phyloP scores from a whole-genome alignment of 2,888 invertebrate genomes.

The Sphinx pinastri region DNA sequence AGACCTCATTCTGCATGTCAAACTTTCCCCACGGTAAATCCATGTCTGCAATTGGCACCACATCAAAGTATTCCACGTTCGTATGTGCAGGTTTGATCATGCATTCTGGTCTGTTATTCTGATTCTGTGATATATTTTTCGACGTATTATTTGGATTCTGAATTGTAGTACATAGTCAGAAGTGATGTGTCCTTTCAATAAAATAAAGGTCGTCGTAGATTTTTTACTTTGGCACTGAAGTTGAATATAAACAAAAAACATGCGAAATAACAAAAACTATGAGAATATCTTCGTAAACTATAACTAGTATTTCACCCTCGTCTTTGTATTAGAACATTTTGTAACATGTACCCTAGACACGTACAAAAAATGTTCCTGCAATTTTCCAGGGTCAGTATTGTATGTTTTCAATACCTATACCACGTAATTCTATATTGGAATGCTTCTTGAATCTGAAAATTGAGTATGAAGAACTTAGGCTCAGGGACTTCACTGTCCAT shows the following conservation, averaged over 20 bases:
- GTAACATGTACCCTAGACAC: neutral
- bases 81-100: conserved; percentile 4
- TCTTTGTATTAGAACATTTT: neutral
- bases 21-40: neutral
- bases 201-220: no score
- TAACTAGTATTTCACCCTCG: neutral
- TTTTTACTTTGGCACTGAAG: no score
- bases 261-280: neutral
- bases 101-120: conserved; percentile 1
- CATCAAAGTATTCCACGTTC: conserved; percentile 15
- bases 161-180: no score
- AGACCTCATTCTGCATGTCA: neutral
- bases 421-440: neutral
- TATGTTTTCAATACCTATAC: conserved; percentile 1
- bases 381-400: neutral
- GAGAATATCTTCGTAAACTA: neutral
- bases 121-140: neutral
- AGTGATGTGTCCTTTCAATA: no score
- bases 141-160: neutral
- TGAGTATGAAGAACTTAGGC: neutral
- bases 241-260: no score
- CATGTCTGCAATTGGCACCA: conserved; percentile 20
- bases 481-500: no score
- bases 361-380: neutral
- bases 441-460: neutral